Evolutionary conservation across 2,888 invertebrate genomes (phyloP).

Genomic region (Agrochola lota): DNA sequence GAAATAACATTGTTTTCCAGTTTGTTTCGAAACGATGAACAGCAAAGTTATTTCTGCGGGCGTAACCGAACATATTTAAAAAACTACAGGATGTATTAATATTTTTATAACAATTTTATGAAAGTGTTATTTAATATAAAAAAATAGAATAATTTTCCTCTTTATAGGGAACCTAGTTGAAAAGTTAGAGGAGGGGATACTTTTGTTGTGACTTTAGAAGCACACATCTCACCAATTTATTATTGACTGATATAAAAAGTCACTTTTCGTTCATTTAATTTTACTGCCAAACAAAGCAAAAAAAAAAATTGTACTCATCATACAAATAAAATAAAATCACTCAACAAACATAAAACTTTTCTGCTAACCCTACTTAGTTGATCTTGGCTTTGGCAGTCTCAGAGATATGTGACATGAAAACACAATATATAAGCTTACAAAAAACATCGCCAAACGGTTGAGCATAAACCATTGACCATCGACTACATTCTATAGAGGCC

Average conservation of each 20-base stretch:
- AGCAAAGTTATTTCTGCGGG: too few species aligned
- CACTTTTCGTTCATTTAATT: too few species aligned
- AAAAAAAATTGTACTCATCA: neutral
- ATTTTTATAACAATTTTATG: neutral
- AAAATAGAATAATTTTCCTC: too few species aligned
- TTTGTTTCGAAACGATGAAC: too few species aligned
- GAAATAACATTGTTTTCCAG: neutral
- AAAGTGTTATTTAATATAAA: neutral
- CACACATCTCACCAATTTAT: neutral
- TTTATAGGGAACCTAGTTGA: too few species aligned
- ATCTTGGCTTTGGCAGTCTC: slow-evolving; percentile 65
- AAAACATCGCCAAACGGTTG: slow-evolving; percentile 56
- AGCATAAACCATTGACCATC: slow-evolving; percentile 21
- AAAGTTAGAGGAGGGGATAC: too few species aligned
- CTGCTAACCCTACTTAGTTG: slow-evolving; percentile 47
- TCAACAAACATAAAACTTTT: slow-evolving; percentile 2
- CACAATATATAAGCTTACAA: slow-evolving; percentile 52
- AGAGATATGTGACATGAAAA: slow-evolving; percentile 65
- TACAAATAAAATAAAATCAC: neutral
- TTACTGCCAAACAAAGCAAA: neutral
- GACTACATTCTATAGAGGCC: slow-evolving; percentile 38
- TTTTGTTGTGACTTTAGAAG: neutral
- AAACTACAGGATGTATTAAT: too few species aligned
- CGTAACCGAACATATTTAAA: neutral
- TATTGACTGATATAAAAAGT: neutral